Evolutionary conservation across 2,113 vertebrate genomes (phyloP).

Genomic region (Austrofundulus limnaeus): DNA sequence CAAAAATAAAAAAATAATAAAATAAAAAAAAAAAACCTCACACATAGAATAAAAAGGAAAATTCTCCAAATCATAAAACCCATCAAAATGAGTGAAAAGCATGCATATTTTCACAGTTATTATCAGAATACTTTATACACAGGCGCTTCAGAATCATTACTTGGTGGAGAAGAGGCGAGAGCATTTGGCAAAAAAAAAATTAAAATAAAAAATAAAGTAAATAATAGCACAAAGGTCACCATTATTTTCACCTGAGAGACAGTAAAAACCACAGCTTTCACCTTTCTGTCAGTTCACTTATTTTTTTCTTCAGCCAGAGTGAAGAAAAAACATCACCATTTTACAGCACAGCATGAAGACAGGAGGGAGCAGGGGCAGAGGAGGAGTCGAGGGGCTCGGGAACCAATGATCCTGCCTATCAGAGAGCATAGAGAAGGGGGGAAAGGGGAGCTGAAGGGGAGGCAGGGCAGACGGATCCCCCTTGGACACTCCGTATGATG

Average conservation of each 20-base stretch:
- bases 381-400: conserved; percentile 24
- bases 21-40: conserved; percentile 36
- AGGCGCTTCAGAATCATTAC: conserved; percentile 83
- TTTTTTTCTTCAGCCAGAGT: conserved; percentile 82
- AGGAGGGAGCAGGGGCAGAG: conserved; percentile 68
- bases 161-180: conserved; percentile 82
- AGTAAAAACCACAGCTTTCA: conserved; percentile 83
- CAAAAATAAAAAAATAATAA: too few relatives aligned
- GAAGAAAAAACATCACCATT: conserved; percentile 83
- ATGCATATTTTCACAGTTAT: conserved; percentile 90
- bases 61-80: conserved; percentile 57
- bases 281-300: conserved; percentile 79
- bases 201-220: conserved; percentile 76
- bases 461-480: conserved; percentile 34
- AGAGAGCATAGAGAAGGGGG: conserved; percentile 45
- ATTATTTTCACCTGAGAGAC: conserved; percentile 82
- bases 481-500: conserved; percentile 52
- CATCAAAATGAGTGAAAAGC: conserved; percentile 83
- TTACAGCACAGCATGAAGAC: conserved; percentile 83
- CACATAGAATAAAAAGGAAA: conserved; percentile 64
- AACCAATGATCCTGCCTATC: conserved; percentile 67
- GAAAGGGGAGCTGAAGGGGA: conserved; percentile 55
- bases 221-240: conserved; percentile 82
- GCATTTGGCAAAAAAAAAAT: conserved; percentile 81
- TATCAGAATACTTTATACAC: conserved; percentile 60